phyloP scores from a whole-genome alignment of 2,888 invertebrate genomes.

The Sarcophaga rosellei region DNA sequence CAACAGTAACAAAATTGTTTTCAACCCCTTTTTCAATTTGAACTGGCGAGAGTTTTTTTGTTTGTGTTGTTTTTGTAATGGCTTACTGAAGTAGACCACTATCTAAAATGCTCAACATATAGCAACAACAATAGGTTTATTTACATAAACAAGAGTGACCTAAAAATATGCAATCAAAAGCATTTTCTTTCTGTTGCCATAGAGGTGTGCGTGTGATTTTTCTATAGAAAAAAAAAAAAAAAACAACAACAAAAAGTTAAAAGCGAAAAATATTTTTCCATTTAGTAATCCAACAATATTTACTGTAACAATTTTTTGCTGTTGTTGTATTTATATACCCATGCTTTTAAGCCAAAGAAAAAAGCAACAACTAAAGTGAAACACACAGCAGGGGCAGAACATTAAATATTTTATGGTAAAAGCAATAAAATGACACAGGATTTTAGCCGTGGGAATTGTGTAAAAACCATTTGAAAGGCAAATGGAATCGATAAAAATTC shows the following conservation, averaged over 20 bases:
- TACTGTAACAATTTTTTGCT: too few relatives aligned
- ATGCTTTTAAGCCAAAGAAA: not conserved
- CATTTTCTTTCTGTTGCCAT: constrained; percentile 18
- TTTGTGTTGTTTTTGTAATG: not conserved
- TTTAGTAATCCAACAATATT: not conserved
- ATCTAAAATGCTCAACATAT: constrained; percentile 43
- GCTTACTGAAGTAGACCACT: constrained; percentile 29
- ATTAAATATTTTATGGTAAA: not conserved
- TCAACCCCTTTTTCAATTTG: not conserved
- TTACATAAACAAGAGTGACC: constrained; percentile 66
- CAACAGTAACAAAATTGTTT: constrained; percentile 30
- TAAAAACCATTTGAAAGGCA: not conserved
- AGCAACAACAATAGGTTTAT: constrained; percentile 46
- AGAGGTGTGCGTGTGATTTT: not conserved
- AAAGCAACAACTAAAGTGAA: not conserved
- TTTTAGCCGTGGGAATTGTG: not conserved
- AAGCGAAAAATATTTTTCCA: not conserved
- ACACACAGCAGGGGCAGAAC: not conserved
- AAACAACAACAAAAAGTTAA: not conserved
- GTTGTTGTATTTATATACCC: not conserved
- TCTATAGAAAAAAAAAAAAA: not conserved
- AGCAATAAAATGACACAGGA: not conserved
- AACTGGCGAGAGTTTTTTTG: too few relatives aligned
- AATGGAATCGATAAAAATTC: not conserved
- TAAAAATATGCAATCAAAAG: constrained; percentile 66